Evolutionary conservation across 2,888 invertebrate genomes (phyloP).

Genomic region (Mellilla xanthometata): DNA sequence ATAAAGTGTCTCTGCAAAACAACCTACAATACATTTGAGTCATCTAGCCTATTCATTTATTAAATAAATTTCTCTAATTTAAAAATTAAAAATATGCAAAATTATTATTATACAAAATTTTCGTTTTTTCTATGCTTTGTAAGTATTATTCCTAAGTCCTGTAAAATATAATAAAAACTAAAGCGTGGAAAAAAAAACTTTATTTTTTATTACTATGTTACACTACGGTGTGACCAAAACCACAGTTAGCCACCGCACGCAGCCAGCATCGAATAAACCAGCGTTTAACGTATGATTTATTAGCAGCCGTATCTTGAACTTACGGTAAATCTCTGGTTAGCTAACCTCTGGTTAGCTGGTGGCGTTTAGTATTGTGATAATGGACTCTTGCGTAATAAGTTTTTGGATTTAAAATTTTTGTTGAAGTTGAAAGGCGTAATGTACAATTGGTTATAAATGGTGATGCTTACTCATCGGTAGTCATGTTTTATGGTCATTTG

Average conservation of each 20-base stretch:
- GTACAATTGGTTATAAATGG: constrained; percentile 1
- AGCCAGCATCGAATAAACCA: constrained; percentile 53
- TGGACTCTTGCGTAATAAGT: constrained; percentile 28
- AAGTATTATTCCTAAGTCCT: too few relatives aligned
- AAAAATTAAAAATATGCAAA: too few relatives aligned
- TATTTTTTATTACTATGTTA: constrained; percentile 19
- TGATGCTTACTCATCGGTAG: constrained; percentile 2
- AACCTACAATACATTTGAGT: too few relatives aligned
- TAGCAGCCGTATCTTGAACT: constrained; percentile 47
- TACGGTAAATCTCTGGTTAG: constrained; percentile 55
- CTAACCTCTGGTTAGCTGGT: constrained; percentile 31
- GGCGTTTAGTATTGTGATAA: constrained; percentile 25
- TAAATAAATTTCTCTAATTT: too few relatives aligned
- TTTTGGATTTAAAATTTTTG: constrained; percentile 8
- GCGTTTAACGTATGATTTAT: constrained; percentile 75
- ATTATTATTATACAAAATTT: too few relatives aligned
- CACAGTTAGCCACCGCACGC: constrained; percentile 54
- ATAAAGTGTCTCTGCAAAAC: too few relatives aligned
- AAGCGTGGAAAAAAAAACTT: too few relatives aligned
- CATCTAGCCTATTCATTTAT: too few relatives aligned
- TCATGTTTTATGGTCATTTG: background rate
- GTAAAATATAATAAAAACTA: too few relatives aligned
- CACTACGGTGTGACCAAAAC: constrained; percentile 42
- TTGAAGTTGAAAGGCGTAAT: constrained; percentile 20
- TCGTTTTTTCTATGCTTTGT: too few relatives aligned